Percentiles rank a stretch among this genome's conserved stretches.
phyloP scores from a whole-genome alignment of 2,113 vertebrate genomes.

The Pteronura brasiliensis region DNA sequence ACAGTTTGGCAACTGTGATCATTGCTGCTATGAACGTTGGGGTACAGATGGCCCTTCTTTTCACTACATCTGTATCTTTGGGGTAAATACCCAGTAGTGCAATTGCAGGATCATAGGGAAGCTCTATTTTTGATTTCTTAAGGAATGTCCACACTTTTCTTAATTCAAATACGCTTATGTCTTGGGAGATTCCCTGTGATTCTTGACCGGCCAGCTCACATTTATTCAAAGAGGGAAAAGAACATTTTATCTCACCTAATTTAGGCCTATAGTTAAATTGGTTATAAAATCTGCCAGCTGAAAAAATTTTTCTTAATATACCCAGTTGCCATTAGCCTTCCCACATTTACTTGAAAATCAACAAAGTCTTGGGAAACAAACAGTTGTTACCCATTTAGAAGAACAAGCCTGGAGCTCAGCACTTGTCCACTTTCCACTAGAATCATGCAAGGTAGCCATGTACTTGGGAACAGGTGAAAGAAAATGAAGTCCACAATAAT shows the following conservation, averaged over 20 bases:
- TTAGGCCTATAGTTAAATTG: not conserved
- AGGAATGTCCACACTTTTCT: not conserved
- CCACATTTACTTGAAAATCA: not conserved
- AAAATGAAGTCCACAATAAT: not conserved
- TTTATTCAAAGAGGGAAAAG: not conserved
- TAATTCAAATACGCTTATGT: not conserved
- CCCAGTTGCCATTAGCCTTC: not conserved
- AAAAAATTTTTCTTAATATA: slow-evolving; percentile 5
- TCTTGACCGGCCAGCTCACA: not conserved
- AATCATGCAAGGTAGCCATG: not conserved
- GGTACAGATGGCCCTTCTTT: too few relatives aligned
- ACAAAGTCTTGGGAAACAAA: not conserved
- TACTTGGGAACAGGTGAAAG: not conserved
- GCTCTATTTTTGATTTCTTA: too few relatives aligned
- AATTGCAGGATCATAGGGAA: too few relatives aligned
- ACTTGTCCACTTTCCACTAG: not conserved
- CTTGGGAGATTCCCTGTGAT: not conserved
- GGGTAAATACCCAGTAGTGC: too few relatives aligned
- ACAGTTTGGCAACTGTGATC: too few relatives aligned
- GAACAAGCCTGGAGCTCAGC: not conserved
- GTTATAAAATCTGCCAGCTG: not conserved
- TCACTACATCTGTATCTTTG: too few relatives aligned
- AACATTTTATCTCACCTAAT: not conserved
- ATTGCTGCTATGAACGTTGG: too few relatives aligned
- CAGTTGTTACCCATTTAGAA: not conserved